Evolutionary conservation across 2,888 invertebrate species (phyloP).

Genomic region (Cetonia aurata): DNA sequence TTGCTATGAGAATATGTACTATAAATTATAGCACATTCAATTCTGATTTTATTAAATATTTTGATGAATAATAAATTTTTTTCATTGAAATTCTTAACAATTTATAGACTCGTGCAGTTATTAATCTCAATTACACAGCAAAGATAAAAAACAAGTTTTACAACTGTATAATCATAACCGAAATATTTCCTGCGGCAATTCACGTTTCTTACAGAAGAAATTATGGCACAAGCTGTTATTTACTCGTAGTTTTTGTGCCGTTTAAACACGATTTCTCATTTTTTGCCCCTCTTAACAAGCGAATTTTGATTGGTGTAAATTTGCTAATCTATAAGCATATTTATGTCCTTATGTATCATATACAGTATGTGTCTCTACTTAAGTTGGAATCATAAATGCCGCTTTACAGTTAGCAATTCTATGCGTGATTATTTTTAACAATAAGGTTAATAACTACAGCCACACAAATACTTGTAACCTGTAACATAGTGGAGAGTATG

Average conservation of each 20-base stretch:
- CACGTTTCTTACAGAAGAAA: background rate
- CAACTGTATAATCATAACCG: conserved; percentile 19
- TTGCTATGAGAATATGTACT: no score
- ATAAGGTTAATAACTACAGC: no score
- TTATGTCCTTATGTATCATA: no score
- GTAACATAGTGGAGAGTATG: no score
- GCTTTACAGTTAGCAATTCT: no score
- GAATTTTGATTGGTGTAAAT: conserved; percentile 16
- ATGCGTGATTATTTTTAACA: no score
- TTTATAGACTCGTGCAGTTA: background rate
- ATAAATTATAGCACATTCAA: no score
- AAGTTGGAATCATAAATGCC: no score
- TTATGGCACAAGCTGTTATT: background rate
- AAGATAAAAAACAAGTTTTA: conserved; percentile 12
- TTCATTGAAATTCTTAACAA: conserved; percentile 2
- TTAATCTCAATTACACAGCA: conserved; percentile 8
- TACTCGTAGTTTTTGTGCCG: conserved; percentile 11
- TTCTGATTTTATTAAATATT: background rate
- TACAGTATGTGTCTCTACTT: no score
- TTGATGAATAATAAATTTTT: background rate
- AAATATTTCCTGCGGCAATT: conserved; percentile 10
- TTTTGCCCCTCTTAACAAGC: no score
- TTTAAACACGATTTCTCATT: conserved; percentile 4
- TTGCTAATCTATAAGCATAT: background rate
- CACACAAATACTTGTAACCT: no score